Evolutionary conservation across 2,113 vertebrate species (phyloP), one percentile per base, ranked within the genome.

Genomic region (Ophthalmotilapia sp.): DNA sequence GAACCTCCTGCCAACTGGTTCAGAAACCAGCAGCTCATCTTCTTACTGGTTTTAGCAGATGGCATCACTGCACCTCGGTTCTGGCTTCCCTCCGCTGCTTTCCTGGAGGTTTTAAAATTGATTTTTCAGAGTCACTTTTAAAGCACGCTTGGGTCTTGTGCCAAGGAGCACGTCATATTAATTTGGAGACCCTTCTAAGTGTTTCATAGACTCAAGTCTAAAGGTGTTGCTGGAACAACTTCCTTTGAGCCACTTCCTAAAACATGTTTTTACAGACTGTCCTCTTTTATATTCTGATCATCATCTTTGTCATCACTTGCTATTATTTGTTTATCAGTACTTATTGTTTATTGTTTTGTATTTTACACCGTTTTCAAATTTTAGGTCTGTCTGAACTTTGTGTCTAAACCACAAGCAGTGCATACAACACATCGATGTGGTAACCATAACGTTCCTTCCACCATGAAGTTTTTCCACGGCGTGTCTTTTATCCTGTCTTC

Each of bases 401-500:
- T 60, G 9, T 33, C 29, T 11, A 33, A 62, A 62, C 1, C 15
- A 62, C 56, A 60, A 60, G 8, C 56, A 9, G 14, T 31, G 56
- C 0, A 17, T 31, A 1, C 0, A 31, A 31, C 56, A 6, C 56
- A 33, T 60, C 3, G 8, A 60, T 17, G 56, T 33, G 56, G 5
- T 17, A 31, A 60, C 29, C 56, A 58, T 31, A 9, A 9, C 0
- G 13, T 56, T 56, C 7, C 7, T 29, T 56, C 7, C 7, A 29
- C 7, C 23, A 15, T 56, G 7, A 56, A 58, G 23, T 29, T 56
- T 29, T 29, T 9, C 23, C 55, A 56, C 55, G 15, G 54, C 1
- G 0, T 5, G 21, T 14, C 6, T 56, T 51, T 55, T 26, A 14
- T 26, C 12, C 6, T 7, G 54, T 55, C 6, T 5, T 26, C 12